Conservation (phyloP, 2,888 invertebrate genomes). For the Isoperla grammatica region DNA sequence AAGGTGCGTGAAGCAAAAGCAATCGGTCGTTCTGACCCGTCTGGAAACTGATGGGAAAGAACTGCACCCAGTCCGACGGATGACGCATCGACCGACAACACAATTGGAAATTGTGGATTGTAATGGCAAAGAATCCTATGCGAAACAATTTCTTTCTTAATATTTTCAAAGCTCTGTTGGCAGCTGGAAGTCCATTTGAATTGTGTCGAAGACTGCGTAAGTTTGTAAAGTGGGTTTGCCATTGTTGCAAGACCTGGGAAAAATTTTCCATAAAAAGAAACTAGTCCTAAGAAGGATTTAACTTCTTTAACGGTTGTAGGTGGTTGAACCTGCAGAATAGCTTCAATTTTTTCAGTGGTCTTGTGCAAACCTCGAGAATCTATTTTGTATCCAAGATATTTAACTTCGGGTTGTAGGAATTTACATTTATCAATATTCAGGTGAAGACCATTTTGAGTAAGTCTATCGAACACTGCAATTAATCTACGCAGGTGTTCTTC, state of each 20-base stretch:
- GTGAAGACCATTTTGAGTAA: constrained; percentile 6
- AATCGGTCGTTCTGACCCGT: constrained; percentile 30
- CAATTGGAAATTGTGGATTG: constrained; percentile 22
- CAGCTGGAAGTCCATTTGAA: constrained; percentile 34
- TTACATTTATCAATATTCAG: constrained; percentile 30
- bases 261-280: constrained; percentile 37
- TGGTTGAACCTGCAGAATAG: constrained; percentile 21
- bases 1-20: constrained; percentile 38
- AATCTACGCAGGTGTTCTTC: constrained; percentile 2
- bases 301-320: constrained; percentile 27
- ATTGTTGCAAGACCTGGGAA: constrained; percentile 31
- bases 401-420: constrained; percentile 20
- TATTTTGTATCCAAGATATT: constrained; percentile 28
- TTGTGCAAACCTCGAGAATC: constrained; percentile 29
- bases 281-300: constrained; percentile 32
- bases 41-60: constrained; percentile 34
- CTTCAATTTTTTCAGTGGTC: constrained; percentile 24
- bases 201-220: constrained; percentile 31
- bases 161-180: constrained; percentile 32
- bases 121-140: constrained; percentile 25
- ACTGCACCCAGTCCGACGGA: constrained; percentile 37
- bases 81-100: constrained; percentile 32
- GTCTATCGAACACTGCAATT: constrained; percentile 9
- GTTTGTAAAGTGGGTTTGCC: constrained; percentile 34
- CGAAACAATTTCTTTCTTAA: constrained; percentile 31